phyloP scores from a whole-genome alignment of 1,140 invertebrate species.

The Dreissena polymorpha region DNA sequence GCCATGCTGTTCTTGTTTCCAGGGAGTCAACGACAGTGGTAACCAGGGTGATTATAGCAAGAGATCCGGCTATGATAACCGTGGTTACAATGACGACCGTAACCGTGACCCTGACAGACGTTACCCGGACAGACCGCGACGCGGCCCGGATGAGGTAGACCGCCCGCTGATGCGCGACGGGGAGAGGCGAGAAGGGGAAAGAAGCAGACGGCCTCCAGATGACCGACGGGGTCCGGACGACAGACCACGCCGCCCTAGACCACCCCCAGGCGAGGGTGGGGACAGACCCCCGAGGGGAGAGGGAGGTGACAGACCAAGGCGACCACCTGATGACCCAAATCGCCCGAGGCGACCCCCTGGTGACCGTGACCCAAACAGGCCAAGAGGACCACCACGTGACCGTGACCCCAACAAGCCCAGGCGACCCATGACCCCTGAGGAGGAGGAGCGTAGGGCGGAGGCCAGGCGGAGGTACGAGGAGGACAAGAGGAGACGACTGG shows the following conservation, averaged over 20 bases:
- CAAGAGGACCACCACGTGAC: neutral
- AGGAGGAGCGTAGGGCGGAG: conserved; percentile 32
- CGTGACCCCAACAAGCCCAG: conserved; percentile 22
- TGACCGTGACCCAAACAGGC: neutral
- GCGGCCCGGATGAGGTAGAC: too few relatives aligned
- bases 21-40: conserved; percentile 55
- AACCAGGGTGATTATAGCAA: conserved; percentile 57
- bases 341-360: conserved; percentile 2
- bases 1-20: conserved; percentile 26
- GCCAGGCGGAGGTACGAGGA: conserved; percentile 48
- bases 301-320: conserved; percentile 4
- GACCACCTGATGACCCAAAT: conserved; percentile 15
- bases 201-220: neutral
- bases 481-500: conserved; percentile 44
- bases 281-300: conserved; percentile 44
- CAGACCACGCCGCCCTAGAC: conserved; percentile 13
- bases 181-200: too few relatives aligned
- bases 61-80: conserved; percentile 50
- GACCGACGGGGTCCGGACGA: conserved; percentile 27
- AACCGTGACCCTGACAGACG: conserved; percentile 2
- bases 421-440: conserved; percentile 33
- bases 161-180: too few relatives aligned
- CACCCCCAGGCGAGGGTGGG: neutral
- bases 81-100: conserved; percentile 52
- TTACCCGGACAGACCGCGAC: conserved; percentile 16